phyloP scores from a whole-genome alignment of 1,140 invertebrate species.

The Drosophila watanabei region DNA sequence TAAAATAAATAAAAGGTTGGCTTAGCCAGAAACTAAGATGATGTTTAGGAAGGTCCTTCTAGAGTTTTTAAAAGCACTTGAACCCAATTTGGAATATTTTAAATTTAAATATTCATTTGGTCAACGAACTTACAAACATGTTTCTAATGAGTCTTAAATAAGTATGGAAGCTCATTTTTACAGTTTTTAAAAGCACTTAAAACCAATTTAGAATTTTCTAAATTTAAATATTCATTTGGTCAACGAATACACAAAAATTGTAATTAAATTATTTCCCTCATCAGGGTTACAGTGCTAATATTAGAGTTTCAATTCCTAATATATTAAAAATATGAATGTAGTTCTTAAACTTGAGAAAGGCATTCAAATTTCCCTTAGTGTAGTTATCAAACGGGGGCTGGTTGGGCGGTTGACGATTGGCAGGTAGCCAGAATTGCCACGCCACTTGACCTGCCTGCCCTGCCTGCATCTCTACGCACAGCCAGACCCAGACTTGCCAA shows the following conservation, averaged over 20 bases:
- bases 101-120: not conserved
- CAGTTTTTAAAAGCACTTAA: not conserved
- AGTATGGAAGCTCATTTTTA: too few species aligned
- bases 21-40: too few species aligned
- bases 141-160: not conserved
- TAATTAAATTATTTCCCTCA: not conserved
- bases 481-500: not conserved
- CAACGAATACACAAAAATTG: not conserved
- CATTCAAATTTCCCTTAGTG: constrained; percentile 2
- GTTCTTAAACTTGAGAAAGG: too few species aligned
- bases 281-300: not conserved
- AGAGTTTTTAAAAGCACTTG: not conserved
- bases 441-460: constrained; percentile 69
- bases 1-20: too few species aligned
- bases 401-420: constrained; percentile 38
- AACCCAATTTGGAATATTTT: not conserved
- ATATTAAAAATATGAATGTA: not conserved
- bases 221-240: not conserved
- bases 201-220: not conserved
- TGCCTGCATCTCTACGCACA: constrained; percentile 61
- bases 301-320: not conserved
- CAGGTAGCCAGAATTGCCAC: constrained; percentile 65
- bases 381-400: constrained; percentile 13
- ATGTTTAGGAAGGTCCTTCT: too few species aligned
- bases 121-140: not conserved